Base-by-base conservation (phyloP, 2,888 invertebrate genomes). In the Epicampocera succincta region DNA sequence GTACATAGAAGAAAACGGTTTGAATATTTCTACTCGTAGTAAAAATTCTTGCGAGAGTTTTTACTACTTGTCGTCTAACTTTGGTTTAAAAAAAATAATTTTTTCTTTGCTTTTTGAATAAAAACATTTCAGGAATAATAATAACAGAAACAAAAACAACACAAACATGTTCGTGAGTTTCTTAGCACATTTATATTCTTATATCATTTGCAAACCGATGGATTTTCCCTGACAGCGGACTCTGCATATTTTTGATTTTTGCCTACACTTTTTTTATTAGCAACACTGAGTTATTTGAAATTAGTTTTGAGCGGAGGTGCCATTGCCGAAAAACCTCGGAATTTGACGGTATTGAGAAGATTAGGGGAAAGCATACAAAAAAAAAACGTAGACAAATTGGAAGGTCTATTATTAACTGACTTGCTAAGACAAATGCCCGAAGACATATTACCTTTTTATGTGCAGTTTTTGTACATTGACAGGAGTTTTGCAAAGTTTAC, bases 91-190 rank as follows among this genome's bases (percentile, higher is more conserved):
- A 8, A 33, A 9, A 33, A 33, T 1, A 33, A 33, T 9, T 9
- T 33, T 52, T 48, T 65, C 19, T 60, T 66, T 61, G 60, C 38
- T 29, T 69, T 71, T 58, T 13, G 58, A 63, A 42, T 60, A 75
- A 71, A 72, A 61, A 80, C 76, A 66, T 63, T 72, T 72, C 48
- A 48, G 40, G 69, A 81, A 81, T 81, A 38, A 61, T 46, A 69
- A 78, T 69, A 63, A 46, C 29, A 48, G 13, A n/a, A 25, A 42
- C n/a, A n/a, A 9, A 56, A 48, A 25, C 65, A 15, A 21, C 12
- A 33, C 15, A 54, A 42, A 56, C 3, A 42, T 44, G 42, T n/a
- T 65, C 21, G 21, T 38, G 63, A 42, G 58, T 40, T 42, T 50
- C 17, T 56, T 58, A 21, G 13, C 65, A 21, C 69, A 80, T 66